Evolutionary conservation across 2,888 invertebrate species (phyloP).

Genomic region (Platycheirus albimanus): DNA sequence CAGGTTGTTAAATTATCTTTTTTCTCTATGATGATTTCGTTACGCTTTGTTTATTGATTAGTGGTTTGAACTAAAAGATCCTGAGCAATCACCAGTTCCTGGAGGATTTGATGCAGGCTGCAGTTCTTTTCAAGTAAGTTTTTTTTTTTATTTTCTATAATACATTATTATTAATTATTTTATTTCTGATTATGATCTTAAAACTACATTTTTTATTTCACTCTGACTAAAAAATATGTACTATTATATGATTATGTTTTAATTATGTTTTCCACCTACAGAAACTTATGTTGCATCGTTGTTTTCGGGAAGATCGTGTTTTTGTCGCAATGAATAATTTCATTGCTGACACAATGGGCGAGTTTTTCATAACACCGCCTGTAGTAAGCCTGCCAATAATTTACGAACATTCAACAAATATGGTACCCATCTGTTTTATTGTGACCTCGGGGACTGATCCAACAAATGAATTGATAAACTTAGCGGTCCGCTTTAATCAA

Average conservation of each 20-base stretch:
- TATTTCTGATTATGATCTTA: no score
- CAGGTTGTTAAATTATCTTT: no score
- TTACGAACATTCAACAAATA: conserved; percentile 91
- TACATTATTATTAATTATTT: no score
- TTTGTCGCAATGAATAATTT: conserved; percentile 93
- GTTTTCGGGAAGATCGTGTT: conserved; percentile 94
- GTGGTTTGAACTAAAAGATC: conserved; percentile 61
- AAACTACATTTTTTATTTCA: neutral
- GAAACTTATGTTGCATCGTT: conserved; percentile 91
- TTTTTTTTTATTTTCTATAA: neutral
- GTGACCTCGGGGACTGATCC: conserved; percentile 97
- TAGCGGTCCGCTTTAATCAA: conserved; percentile 88
- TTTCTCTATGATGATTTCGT: no score
- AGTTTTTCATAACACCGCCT: conserved; percentile 94
- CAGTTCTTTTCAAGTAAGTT: conserved; percentile 53
- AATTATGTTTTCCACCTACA: conserved; percentile 79
- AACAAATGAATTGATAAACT: conserved; percentile 91
- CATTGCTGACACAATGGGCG: conserved; percentile 92
- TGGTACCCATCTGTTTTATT: conserved; percentile 95
- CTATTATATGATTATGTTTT: neutral
- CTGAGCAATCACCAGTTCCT: conserved; percentile 50
- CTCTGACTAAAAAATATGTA: no score
- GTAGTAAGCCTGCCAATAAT: conserved; percentile 91
- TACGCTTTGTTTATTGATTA: no score
- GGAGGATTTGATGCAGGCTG: conserved; percentile 43